phyloP scores from a whole-genome alignment of 2,113 vertebrate genomes.

The Panthera tigris region DNA sequence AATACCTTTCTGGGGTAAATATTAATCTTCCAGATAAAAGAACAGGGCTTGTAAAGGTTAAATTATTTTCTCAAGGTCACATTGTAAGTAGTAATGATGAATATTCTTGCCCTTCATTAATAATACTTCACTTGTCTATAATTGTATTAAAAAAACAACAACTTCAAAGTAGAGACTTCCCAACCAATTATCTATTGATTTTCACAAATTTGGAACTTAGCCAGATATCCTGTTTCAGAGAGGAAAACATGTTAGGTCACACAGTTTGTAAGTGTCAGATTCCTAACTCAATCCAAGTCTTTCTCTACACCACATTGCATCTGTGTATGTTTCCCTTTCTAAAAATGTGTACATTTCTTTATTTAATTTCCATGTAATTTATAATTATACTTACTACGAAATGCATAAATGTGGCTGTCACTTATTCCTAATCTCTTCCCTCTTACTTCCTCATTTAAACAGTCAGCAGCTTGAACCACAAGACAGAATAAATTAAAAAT shows the following conservation, averaged over 20 bases:
- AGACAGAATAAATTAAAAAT: constrained; percentile 79
- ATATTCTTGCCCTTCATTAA: not conserved
- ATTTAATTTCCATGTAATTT: constrained; percentile 37
- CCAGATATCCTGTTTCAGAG: not conserved
- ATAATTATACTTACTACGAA: constrained; percentile 29
- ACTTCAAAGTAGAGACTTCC: not conserved
- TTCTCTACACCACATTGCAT: not conserved
- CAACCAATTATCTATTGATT: not conserved
- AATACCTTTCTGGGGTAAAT: not conserved
- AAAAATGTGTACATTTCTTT: not conserved
- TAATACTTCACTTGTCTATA: not conserved
- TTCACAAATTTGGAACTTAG: not conserved
- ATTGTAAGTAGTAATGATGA: not conserved
- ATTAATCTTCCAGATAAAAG: not conserved
- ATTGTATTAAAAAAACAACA: not conserved
- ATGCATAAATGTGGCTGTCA: constrained; percentile 29
- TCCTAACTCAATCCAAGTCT: not conserved
- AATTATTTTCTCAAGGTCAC: not conserved
- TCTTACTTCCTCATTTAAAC: constrained; percentile 56
- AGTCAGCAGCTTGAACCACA: constrained; percentile 76
- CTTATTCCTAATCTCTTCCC: constrained; percentile 44
- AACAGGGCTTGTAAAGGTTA: not conserved
- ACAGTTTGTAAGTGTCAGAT: not conserved
- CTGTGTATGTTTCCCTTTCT: not conserved
- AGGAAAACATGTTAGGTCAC: not conserved